These are phyloP conservation scores for Puffinus mauretanicus DNA, from an alignment of 2,113 vertebrate species.

Conservation along the genomic window DNA sequence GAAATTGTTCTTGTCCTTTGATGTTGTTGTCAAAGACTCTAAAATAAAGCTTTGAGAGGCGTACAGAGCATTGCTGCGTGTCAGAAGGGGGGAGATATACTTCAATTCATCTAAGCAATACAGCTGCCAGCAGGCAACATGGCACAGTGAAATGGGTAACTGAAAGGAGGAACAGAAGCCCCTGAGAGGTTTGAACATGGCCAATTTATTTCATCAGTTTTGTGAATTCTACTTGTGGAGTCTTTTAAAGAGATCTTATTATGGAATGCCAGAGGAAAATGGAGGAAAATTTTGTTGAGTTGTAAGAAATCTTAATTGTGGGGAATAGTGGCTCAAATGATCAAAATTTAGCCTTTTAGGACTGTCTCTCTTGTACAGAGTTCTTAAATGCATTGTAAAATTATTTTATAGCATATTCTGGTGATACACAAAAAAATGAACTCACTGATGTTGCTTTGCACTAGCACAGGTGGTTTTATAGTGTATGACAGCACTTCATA, in stretches of 20 bases:
- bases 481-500: not conserved
- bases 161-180: not conserved
- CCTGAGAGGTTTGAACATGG: not conserved
- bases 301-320: not conserved
- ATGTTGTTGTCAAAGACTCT: constrained; percentile 32
- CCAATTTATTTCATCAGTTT: not conserved
- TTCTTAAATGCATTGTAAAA: not conserved
- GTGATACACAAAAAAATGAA: not conserved
- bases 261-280: not conserved
- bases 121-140: not conserved
- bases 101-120: not conserved
- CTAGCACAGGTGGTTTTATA: not conserved
- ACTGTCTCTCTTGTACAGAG: not conserved
- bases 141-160: not conserved
- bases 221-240: not conserved
- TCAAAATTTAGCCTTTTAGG: not conserved
- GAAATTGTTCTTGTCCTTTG: constrained; percentile 46
- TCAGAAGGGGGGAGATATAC: not conserved
- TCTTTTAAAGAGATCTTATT: not conserved
- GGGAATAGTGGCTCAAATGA: not conserved
- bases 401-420: not conserved
- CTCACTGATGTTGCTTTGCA: not conserved
- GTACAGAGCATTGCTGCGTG: not conserved
- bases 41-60: constrained; percentile 6
- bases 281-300: not conserved